Evolutionary conservation across 2,797 vertebrate species (phyloP).

Genomic region (Melopsittacus undulatus): DNA sequence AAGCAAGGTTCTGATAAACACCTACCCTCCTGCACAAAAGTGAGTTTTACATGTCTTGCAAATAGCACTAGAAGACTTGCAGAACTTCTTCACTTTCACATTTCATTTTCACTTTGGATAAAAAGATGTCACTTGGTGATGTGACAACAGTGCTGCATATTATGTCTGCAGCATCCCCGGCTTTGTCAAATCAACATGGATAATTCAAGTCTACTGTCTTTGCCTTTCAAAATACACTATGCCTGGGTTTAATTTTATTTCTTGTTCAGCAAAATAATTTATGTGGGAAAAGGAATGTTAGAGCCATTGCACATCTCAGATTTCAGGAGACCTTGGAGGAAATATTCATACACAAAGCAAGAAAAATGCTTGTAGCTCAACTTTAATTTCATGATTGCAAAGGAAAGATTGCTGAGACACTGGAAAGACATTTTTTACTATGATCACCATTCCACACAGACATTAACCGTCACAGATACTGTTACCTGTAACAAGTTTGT

Average conservation of each 20-base stretch:
- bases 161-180: constrained; percentile 38
- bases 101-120: constrained; percentile 70
- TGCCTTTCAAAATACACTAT: constrained; percentile 22
- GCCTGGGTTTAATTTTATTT: constrained; percentile 35
- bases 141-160: constrained; percentile 34
- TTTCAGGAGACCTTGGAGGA: constrained; percentile 34
- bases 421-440: background rate
- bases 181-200: constrained; percentile 51
- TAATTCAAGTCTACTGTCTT: constrained; percentile 51
- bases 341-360: constrained; percentile 9
- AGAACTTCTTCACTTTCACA: constrained; percentile 42
- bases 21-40: background rate
- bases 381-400: constrained; percentile 43
- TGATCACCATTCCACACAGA: background rate
- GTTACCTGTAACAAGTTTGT: constrained; percentile 27
- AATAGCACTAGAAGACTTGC: constrained; percentile 28
- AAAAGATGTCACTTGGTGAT: constrained; percentile 53
- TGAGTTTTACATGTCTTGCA: constrained; percentile 19
- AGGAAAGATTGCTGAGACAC: constrained; percentile 10
- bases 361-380: constrained; percentile 13
- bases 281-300: background rate
- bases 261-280: constrained; percentile 30
- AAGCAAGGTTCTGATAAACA: background rate
- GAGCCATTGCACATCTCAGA: background rate
- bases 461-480: background rate